Conservation (phyloP, 2,888 invertebrate species). For the Drosophila mimica region DNA sequence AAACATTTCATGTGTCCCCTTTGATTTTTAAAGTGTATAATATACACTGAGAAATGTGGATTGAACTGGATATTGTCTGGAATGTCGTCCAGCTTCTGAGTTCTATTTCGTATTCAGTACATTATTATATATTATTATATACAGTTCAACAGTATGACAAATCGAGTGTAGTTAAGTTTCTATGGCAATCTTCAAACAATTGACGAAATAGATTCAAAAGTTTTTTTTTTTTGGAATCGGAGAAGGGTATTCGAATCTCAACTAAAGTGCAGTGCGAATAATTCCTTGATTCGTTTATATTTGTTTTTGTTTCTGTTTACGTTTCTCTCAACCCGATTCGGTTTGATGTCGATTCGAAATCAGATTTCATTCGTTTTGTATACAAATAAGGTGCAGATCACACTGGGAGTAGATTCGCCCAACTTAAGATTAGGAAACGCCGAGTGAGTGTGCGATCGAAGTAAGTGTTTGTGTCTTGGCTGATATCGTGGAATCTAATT, state of each 20-base stretch:
- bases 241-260: background rate
- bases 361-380: slow-evolving; percentile 24
- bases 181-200: background rate
- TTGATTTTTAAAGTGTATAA: slow-evolving; percentile 5
- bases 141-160: background rate
- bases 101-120: slow-evolving; percentile 4
- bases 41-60: slow-evolving; percentile 7
- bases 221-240: background rate
- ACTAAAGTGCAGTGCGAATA: background rate
- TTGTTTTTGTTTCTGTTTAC: background rate
- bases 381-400: slow-evolving; percentile 35
- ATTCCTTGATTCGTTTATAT: background rate
- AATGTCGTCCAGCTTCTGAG: slow-evolving; percentile 5
- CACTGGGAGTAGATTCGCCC: background rate
- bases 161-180: background rate
- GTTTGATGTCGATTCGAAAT: slow-evolving; percentile 6
- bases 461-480: slow-evolving; percentile 8
- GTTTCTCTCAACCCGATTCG: background rate
- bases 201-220: background rate
- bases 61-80: background rate
- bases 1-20: background rate
- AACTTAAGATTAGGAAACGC: background rate
- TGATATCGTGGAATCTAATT: slow-evolving; percentile 63
- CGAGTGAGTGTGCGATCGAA: background rate
- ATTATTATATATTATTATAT: too few relatives aligned